Evolutionary conservation across 1,140 invertebrate species (phyloP).

Genomic region (Globodera ellingtonae): DNA sequence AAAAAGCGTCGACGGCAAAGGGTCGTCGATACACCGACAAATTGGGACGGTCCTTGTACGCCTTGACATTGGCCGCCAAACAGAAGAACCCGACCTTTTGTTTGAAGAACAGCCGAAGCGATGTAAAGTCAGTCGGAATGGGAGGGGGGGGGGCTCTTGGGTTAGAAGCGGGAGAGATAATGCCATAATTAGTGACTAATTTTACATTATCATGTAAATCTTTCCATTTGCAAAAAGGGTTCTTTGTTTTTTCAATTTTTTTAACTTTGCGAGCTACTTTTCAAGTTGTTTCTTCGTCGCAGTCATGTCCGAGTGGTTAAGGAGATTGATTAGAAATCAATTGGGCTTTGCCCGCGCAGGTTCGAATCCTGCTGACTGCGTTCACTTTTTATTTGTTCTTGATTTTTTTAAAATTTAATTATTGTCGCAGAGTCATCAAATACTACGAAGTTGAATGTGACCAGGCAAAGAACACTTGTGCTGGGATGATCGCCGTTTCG

Average conservation of each 20-base stretch:
- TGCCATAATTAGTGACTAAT: no score
- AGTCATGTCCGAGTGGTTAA: slow-evolving; percentile 44
- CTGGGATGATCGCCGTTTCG: slow-evolving; percentile 63
- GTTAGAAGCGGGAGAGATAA: no score
- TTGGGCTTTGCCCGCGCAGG: slow-evolving; percentile 54
- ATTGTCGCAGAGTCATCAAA: slow-evolving; percentile 53
- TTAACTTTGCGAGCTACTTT: no score
- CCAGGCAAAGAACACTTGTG: slow-evolving; percentile 56
- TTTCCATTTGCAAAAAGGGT: slow-evolving; percentile 7
- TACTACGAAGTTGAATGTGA: slow-evolving; percentile 64
- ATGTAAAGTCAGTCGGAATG: slow-evolving; percentile 59
- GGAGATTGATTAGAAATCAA: slow-evolving; percentile 49
- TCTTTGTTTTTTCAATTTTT: no score
- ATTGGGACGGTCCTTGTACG: slow-evolving; percentile 60
- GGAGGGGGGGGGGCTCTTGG: no score
- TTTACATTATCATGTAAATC: slow-evolving; percentile 21
- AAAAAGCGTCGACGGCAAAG: slow-evolving; percentile 55
- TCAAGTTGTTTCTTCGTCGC: neutral
- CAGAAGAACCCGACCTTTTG: slow-evolving; percentile 54
- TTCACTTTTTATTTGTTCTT: slow-evolving; percentile 32
- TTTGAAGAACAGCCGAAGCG: slow-evolving; percentile 55
- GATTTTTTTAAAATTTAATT: slow-evolving; percentile 3
- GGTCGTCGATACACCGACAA: slow-evolving; percentile 64
- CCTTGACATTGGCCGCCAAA: slow-evolving; percentile 52
- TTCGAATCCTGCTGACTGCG: slow-evolving; percentile 59